A percentile compares a stretch with the other conserved stretches of the same genome.
phyloP scores from a whole-genome alignment of 1,140 invertebrate species.

The Leptinotarsa texana region DNA sequence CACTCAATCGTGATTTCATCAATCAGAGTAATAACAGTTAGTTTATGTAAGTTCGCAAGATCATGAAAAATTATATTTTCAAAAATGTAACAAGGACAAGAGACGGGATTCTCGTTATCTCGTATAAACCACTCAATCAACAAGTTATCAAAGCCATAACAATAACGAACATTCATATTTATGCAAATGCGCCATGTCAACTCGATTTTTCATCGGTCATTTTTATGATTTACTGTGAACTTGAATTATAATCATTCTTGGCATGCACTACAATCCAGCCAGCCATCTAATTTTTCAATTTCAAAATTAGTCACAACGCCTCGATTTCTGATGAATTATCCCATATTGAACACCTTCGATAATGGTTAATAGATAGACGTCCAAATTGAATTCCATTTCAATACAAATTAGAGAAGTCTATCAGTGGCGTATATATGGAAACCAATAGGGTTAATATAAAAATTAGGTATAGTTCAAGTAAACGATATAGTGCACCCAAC shows the following conservation, averaged over 20 bases:
- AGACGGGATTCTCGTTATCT: slow-evolving; percentile 2
- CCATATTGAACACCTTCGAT: slow-evolving; percentile 11
- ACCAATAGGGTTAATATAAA: no score
- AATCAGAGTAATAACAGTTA: slow-evolving; percentile 1
- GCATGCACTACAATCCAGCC: neutral
- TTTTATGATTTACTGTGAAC: neutral
- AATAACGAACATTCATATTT: slow-evolving; percentile 4
- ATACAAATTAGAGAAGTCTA: neutral
- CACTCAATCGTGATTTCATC: neutral
- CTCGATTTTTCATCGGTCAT: neutral
- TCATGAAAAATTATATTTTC: neutral
- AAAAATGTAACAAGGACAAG: slow-evolving; percentile 6
- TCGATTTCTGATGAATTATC: slow-evolving; percentile 1
- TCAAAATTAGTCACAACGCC: slow-evolving; percentile 11
- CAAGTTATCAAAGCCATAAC: slow-evolving; percentile 2
- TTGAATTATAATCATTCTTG: neutral
- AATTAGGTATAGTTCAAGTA: no score
- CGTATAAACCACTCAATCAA: neutral
- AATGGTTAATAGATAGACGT: neutral
- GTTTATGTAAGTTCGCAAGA: slow-evolving; percentile 3
- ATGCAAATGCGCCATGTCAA: neutral
- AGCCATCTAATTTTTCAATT: slow-evolving; percentile 1
- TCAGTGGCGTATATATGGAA: neutral
- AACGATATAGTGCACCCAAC: no score
- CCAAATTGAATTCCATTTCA: neutral